Base-by-base conservation (phyloP, 64 coral and sea anemone species). In the Porites lutea region DNA sequence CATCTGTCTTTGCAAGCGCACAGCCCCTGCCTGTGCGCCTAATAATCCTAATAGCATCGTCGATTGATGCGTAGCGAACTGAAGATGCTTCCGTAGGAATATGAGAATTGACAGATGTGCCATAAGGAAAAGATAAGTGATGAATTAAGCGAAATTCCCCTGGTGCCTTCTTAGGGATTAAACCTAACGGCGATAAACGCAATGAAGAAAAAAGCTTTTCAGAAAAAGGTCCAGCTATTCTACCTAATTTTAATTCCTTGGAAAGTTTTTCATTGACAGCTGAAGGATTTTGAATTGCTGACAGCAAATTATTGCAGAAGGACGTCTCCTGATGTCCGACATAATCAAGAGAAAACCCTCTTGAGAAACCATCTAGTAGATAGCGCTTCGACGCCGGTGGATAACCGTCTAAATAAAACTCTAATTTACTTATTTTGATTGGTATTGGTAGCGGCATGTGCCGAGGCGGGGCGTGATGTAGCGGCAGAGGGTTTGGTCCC, bases 141-240 rank as follows among this genome's bases (percentile, higher is more conserved):
- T 79, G 76, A 79, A 79, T 79, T 4, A 79, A 8, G 48, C 76
- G 76, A 83, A 57, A 55, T 15, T 83, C 54, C 8, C 79, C 52
- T 2, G 58, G 54, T 2, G 16, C 79, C 14, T 37, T 83, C 47
- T 83, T 79, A 6, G 78, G 78, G 3, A 82, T 10, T 11, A 72
- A 8, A 8, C 70, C 70, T 72, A 72, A 13, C 7, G 70, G 70
- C 7, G 70, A 72, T 8, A 72, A 8, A 8, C 14, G n/a, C 7
- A 72, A 13, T 11, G n/a, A 23, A 13, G 70, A 15, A 72, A 72
- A 72, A 7, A 15, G 70, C 8, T 1, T 8, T 8, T 8, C 16
- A 7, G 3, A 9, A 15, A 72, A 72, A 46, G 70, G 70, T 0
- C 70, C 70, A 15, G 70, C 70, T 7, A 72, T 21, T 15, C n/a